Evolutionary conservation across 2,113 vertebrate species (phyloP).

Genomic region (Diadophis punctatus): DNA sequence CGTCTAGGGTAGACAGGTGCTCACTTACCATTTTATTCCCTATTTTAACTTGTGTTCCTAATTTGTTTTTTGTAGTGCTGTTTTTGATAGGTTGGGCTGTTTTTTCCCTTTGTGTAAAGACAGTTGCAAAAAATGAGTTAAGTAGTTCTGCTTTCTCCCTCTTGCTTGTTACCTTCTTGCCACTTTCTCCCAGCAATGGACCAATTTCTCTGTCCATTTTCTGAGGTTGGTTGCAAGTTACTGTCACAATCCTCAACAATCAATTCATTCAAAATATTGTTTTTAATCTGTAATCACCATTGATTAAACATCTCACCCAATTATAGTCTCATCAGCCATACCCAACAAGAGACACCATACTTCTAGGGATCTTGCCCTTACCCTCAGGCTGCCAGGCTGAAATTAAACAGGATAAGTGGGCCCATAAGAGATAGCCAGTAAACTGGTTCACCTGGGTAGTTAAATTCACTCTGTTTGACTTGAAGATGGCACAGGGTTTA

Average conservation of each 20-base stretch:
- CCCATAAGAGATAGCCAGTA: background rate
- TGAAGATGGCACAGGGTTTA: background rate
- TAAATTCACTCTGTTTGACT: background rate
- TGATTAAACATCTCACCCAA: background rate
- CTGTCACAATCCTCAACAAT: background rate
- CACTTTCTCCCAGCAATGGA: too few relatives aligned
- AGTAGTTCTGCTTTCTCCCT: too few relatives aligned
- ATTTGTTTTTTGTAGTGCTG: too few relatives aligned
- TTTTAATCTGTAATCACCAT: background rate
- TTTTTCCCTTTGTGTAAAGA: too few relatives aligned
- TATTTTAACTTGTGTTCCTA: too few relatives aligned
- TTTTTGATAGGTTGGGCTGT: too few relatives aligned
- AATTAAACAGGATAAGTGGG: background rate
- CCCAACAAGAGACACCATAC: background rate
- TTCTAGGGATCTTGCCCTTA: background rate
- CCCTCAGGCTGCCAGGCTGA: background rate
- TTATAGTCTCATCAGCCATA: background rate
- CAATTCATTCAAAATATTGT: background rate
- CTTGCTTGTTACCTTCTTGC: too few relatives aligned
- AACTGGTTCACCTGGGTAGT: background rate
- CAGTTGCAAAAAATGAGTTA: too few relatives aligned
- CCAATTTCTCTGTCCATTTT: background rate
- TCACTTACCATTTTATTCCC: too few relatives aligned
- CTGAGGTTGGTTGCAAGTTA: background rate
- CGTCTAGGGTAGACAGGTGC: too few relatives aligned